Percentiles rank a stretch among this genome's conserved stretches.
These are phyloP conservation scores for Tylochromis polylepis DNA, from an alignment of 2,113 vertebrate genomes.

Conservation along the genomic window DNA sequence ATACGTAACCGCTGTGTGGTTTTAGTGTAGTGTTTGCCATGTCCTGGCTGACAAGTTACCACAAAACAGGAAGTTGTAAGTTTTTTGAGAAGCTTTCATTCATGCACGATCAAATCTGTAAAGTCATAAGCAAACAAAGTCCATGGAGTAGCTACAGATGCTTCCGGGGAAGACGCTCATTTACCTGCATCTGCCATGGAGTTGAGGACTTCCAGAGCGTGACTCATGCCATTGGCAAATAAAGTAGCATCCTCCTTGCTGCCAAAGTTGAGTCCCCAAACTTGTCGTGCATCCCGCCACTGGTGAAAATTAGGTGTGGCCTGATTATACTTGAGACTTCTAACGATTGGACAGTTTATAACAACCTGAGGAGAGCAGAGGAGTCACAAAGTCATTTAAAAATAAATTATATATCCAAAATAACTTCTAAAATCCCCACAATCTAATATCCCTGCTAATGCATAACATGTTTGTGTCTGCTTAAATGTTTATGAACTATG, in stretches of 20 bases:
- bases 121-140: neutral
- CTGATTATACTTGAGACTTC: conserved; percentile 89
- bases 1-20: neutral
- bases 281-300: conserved; percentile 87
- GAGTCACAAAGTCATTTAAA: neutral
- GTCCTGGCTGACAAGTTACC: neutral
- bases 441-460: neutral
- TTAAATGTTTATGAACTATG: neutral
- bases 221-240: conserved; percentile 78
- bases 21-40: neutral
- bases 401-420: neutral
- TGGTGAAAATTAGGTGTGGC: conserved; percentile 91
- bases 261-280: conserved; percentile 91
- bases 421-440: neutral
- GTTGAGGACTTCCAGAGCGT: conserved; percentile 73
- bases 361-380: conserved; percentile 76
- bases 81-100: neutral
- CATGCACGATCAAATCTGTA: neutral
- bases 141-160: neutral
- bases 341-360: conserved; percentile 85
- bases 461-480: neutral
- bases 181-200: conserved; percentile 70
- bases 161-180: neutral
- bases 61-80: neutral
- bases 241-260: conserved; percentile 83